Conservation (phyloP, 2,888 invertebrate genomes). For the Camponotus fellah region DNA sequence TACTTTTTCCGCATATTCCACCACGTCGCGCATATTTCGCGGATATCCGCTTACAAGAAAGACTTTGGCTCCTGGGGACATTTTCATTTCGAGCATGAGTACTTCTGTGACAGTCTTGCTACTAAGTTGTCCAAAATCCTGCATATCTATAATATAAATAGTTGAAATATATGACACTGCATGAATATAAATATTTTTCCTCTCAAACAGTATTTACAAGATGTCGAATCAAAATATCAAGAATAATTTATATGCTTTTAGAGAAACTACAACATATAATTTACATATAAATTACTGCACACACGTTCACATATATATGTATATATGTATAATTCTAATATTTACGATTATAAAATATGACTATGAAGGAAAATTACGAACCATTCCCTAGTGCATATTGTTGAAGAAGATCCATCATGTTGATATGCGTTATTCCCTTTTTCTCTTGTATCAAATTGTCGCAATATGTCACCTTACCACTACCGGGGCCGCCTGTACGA, state of each 20-base stretch:
- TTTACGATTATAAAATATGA: neutral
- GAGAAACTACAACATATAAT: neutral
- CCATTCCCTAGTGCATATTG: conserved; percentile 96
- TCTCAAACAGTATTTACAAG: neutral
- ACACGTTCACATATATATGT: neutral
- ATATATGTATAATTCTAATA: neutral
- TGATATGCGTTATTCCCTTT: conserved; percentile 94
- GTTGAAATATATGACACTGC: neutral
- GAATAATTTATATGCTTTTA: neutral
- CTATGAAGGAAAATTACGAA: conserved; percentile 84
- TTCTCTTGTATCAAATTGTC: conserved; percentile 96
- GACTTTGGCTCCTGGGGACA: conserved; percentile 95
- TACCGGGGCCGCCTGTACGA: conserved; percentile 95
- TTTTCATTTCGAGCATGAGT: conserved; percentile 96
- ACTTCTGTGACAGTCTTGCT: conserved; percentile 96
- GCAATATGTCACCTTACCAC: conserved; percentile 99
- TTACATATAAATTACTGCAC: neutral
- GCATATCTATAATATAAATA: conserved; percentile 89
- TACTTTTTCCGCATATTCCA: conserved; percentile 97
- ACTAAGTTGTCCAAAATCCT: conserved; percentile 94
- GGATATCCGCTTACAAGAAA: conserved; percentile 97
- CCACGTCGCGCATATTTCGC: conserved; percentile 96
- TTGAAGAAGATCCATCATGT: conserved; percentile 96
- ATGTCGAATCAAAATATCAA: neutral
- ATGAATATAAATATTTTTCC: neutral